Evolutionary conservation across 1,140 invertebrate genomes (phyloP), one percentile per base, ranked within the genome.

Genomic region (Drosophila pandora): DNA sequence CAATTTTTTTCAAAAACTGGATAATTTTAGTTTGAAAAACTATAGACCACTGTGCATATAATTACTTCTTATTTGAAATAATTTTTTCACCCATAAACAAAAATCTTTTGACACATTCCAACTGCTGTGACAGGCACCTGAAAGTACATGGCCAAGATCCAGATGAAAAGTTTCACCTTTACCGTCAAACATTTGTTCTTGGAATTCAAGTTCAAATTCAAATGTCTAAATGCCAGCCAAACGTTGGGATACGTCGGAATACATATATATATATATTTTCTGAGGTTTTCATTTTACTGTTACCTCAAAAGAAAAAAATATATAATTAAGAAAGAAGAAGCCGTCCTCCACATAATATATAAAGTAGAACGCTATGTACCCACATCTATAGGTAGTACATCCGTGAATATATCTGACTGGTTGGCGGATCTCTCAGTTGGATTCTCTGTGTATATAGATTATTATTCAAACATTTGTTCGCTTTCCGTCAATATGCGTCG

Each of bases 401-500:
- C 13, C 8, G 3, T 23, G 49, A 61, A 67, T 58, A 74, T 76
- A 59, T 75, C 50, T 47, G 22, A 21, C 57, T 67, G 47, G 13
- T 13, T 41, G 39, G 39, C 49, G 12, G 23, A 30, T 55, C 34
- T 55, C 34, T 28, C 21, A 43, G 41, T 21, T 43, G 41, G n/a
- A 17, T 21, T 52, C 39, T 76, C 57, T 55, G 56, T 53, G 54
- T 59, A 55, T 70, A 61, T 68, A 54, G 74, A 58, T 82, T 85
- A 82, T 81, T 82, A 74, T 80, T 85, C 68, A 79, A 87, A 73
- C 83, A 88, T 88, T 87, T 83, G 78, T 88, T 79, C 71, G 67
- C 45, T 34, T 58, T 75, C 75, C 82, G 77, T 85, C 81, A 85
- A 81, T 85, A 74, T 80, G 58, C 81, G 64, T 49, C 76, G 82